Evolutionary conservation across 2,797 vertebrate genomes (phyloP), one percentile per base, ranked within the genome.

Genomic region (Myripristis murdjan): DNA sequence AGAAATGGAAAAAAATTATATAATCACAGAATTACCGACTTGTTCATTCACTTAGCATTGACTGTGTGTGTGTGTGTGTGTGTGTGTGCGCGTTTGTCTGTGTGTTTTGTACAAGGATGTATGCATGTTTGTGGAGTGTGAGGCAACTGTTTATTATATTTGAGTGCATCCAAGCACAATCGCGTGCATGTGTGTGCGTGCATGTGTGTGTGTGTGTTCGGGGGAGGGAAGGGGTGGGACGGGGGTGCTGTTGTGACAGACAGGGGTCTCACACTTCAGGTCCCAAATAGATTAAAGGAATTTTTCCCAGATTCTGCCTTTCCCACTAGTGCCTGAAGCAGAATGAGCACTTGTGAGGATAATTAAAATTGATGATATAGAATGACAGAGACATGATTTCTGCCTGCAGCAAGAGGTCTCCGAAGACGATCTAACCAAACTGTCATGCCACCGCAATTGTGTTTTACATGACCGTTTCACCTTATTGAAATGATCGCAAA

Each of bases 331-430:
- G 90, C 93, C 92, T 44, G 73, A 49, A 91, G 92, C 90, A 77
- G 67, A 89, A 79, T 78, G 82, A 91, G 82, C 84, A 82, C 88
- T 90, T 92, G 87, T 90, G 91, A 91, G 86, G 77, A 89, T 93
- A 92, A 94, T 94, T 93, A 92, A 93, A 93, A 93, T 91, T 90
- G 92, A 93, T 92, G 88, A 91, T 91, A 89, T 89, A 91, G 85
- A 92, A 93, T 91, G 90, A 90, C 84, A 90, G 82, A 86, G 85
- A 92, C 90, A 90, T 89, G 91, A 89, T 90, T 89, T 82, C 67
- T 81, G 91, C 90, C 89, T 85, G 74, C 76, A 90, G 91, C 90
- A 63, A 91, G 80, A 88, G 73, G 73, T 87, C 88, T 92, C 86
- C 58, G 59, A 90, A 91, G 90, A 87, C 83, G 33, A 73, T 76